Evolutionary conservation across 1,140 invertebrate species (phyloP), one percentile per base, ranked within the genome.

Genomic region (Dreissena polymorpha): DNA sequence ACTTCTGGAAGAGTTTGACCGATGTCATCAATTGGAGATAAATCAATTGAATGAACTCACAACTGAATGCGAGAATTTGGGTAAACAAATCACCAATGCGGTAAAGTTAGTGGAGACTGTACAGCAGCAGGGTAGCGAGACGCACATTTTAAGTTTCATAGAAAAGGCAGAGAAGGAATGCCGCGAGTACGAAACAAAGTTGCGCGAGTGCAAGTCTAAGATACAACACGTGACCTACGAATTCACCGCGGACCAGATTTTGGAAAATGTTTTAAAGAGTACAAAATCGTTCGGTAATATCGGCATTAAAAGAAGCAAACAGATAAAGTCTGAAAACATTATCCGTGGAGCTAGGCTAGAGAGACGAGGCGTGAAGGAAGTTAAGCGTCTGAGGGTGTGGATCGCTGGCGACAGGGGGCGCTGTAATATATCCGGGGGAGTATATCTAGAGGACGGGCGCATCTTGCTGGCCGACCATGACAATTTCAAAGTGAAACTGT

Each of bases 401-500:
- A 71, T 83, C 2, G 73, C 81, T 5, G 72, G 67, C 0, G 81
- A 83, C 69, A 70, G 81, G 23, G 81, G 81, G n/a, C 81, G 68
- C 49, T 83, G 81, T 57, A 60, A 60, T 25, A 83, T 83, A 23
- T 65, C 69, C 10, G 67, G 81, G 21, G 81, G 81, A 13, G 63
- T 70, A 12, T 83, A 71, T 53, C 63, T 83, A 10, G 65, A 83
- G 7, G 81, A 83, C 23, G 68, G 81, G 8, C 64, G 73, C 27
- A 39, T 83, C 27, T 25, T 83, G n/a, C 10, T 83, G 16, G 72
- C 74, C 27, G 81, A 83, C 50, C 39, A 50, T 49, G 81, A 83
- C 64, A 83, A 83, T 53, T 83, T 83, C 55, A 83, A 83, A 60
- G 5, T 83, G 29, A 83, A 83, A 69, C 39, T 83, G 0, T 76